Conservation (phyloP, 2,797 vertebrate genomes). For the Leucoraja ocellata region DNA sequence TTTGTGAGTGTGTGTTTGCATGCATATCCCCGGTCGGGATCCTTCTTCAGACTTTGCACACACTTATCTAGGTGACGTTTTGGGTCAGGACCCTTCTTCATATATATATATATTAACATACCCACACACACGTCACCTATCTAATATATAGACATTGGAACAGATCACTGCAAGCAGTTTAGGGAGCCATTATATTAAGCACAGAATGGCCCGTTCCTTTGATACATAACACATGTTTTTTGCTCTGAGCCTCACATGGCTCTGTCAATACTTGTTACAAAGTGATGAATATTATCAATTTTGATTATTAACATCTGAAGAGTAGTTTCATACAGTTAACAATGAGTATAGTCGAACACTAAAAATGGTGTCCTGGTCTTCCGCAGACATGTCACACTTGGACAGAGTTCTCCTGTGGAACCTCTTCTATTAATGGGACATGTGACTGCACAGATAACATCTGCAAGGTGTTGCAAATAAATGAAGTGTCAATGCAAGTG, state of each 20-base stretch:
- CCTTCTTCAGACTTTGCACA: too few relatives aligned
- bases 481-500: neutral
- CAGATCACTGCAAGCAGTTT: too few relatives aligned
- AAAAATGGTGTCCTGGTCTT: neutral
- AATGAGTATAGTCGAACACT: neutral
- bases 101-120: too few relatives aligned
- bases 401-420: neutral
- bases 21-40: too few relatives aligned
- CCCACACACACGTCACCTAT: too few relatives aligned
- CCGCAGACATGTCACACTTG: neutral
- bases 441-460: neutral
- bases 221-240: neutral
- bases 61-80: too few relatives aligned
- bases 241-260: neutral
- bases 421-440: neutral
- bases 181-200: too few relatives aligned
- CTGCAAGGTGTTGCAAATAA: neutral
- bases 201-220: too few relatives aligned
- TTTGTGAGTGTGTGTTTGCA: too few relatives aligned
- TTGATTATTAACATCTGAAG: neutral
- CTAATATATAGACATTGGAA: too few relatives aligned
- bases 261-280: neutral
- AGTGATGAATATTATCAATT: neutral
- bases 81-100: too few relatives aligned
- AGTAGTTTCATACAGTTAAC: neutral